phyloP scores from a whole-genome alignment of 2,113 vertebrate genomes.

The Pagrus major region DNA sequence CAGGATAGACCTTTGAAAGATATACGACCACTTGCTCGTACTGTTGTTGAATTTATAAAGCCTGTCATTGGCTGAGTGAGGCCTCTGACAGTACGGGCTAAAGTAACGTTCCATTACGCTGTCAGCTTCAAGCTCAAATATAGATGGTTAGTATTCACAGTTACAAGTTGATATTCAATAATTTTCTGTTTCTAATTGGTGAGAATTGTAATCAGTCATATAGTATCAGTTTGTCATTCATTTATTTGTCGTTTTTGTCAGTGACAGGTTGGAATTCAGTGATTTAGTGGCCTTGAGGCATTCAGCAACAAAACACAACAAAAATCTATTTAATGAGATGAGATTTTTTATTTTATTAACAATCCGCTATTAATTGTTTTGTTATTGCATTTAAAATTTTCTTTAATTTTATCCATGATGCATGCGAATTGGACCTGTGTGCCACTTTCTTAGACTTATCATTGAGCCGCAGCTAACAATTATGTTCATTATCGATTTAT shows the following conservation, averaged over 20 bases:
- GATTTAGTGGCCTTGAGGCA: constrained; percentile 7
- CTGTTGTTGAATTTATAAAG: constrained; percentile 18
- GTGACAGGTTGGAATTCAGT: constrained; percentile 30
- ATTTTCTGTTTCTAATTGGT: constrained; percentile 28
- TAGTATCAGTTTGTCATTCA: not conserved
- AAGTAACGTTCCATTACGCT: constrained; percentile 53
- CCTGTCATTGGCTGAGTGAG: constrained; percentile 22
- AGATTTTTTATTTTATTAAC: not conserved
- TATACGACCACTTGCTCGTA: not conserved
- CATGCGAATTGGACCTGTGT: not conserved
- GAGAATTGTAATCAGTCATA: constrained; percentile 28
- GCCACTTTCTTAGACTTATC: constrained; percentile 1
- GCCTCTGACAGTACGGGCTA: constrained; percentile 25
- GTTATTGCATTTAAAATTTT: not conserved
- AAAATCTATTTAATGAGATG: not conserved
- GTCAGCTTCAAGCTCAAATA: constrained; percentile 34
- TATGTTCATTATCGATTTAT: too few species aligned
- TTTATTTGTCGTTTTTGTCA: constrained; percentile 6
- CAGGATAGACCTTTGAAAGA: constrained; percentile 19
- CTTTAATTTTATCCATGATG: constrained; percentile 12
- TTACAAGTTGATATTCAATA: constrained; percentile 27
- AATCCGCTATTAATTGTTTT: too few species aligned
- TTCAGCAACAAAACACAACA: not conserved
- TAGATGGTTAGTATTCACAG: constrained; percentile 26
- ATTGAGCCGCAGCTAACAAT: too few species aligned